A percentile compares a stretch with the other conserved stretches of the same genome.
phyloP scores from a whole-genome alignment of 2,113 vertebrate genomes.

The Cephalopterus ornatus region DNA sequence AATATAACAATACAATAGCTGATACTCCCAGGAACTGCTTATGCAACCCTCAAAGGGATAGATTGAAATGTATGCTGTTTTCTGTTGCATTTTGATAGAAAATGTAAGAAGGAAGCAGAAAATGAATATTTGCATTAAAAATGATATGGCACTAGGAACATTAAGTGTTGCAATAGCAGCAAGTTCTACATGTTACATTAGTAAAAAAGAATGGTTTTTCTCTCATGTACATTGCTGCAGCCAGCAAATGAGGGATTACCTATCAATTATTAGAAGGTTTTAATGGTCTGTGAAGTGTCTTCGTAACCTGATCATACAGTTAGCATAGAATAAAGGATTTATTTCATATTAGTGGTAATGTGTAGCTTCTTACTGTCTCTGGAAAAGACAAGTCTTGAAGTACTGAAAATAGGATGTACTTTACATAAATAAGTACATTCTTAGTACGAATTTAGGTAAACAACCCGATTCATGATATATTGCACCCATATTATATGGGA shows the following conservation, averaged over 20 bases:
- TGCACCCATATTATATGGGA: not conserved
- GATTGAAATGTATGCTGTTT: constrained; percentile 69
- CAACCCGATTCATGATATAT: constrained; percentile 8
- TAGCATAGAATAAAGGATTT: constrained; percentile 67
- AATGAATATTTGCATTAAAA: constrained; percentile 78
- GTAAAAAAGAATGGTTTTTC: constrained; percentile 71
- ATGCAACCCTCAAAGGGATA: constrained; percentile 66
- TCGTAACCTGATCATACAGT: constrained; percentile 58
- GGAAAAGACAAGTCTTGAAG: constrained; percentile 21
- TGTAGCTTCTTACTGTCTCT: not conserved
- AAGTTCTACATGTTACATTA: constrained; percentile 73
- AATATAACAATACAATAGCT: constrained; percentile 67
- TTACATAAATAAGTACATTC: constrained; percentile 30
- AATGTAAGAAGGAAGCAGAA: constrained; percentile 65
- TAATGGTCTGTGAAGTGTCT: constrained; percentile 75
- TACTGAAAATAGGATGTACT: not conserved
- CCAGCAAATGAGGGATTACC: constrained; percentile 76
- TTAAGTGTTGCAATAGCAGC: constrained; percentile 70
- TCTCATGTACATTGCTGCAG: constrained; percentile 62
- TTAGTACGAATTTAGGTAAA: constrained; percentile 19
- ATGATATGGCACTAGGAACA: constrained; percentile 61
- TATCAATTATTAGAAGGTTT: constrained; percentile 72
- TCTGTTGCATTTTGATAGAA: constrained; percentile 70
- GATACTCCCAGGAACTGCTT: constrained; percentile 55
- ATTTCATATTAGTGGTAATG: constrained; percentile 40